These are phyloP conservation scores for Pocillopora damicornis DNA, from an alignment of 64 coral and sea anemone genomes.

Conservation along the genomic window DNA sequence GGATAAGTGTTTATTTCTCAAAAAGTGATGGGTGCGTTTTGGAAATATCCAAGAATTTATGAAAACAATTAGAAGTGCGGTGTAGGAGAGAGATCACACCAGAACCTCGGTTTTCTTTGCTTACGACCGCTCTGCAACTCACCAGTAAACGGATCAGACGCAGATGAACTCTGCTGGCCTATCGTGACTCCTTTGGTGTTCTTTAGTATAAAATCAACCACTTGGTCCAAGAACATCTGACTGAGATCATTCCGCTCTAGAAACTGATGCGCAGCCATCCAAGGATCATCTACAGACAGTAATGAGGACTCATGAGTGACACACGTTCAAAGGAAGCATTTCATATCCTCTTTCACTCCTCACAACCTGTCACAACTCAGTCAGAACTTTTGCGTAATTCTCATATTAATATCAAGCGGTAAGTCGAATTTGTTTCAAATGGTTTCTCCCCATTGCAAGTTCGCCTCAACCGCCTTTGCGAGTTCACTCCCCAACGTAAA, in stretches of 20 bases:
- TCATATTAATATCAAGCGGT: too few species aligned
- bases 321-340: background rate
- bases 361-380: too few species aligned
- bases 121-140: background rate
- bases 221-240: slow-evolving; percentile 97
- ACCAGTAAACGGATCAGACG: slow-evolving; percentile 88
- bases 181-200: slow-evolving; percentile 92
- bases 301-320: background rate
- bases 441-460: too few species aligned
- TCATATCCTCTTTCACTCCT: background rate
- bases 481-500: too few species aligned
- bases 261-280: slow-evolving; percentile 97
- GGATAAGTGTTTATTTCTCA: too few species aligned
- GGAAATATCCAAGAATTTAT: too few species aligned
- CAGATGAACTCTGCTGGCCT: slow-evolving; percentile 45
- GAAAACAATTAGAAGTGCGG: too few species aligned
- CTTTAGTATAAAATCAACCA: slow-evolving; percentile 88
- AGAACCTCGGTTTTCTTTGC: background rate
- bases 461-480: too few species aligned
- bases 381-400: too few species aligned
- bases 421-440: too few species aligned
- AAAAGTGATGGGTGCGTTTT: too few species aligned
- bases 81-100: too few species aligned
- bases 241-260: slow-evolving; percentile 87
- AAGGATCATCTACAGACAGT: slow-evolving; percentile 82